A percentile compares a stretch with the other conserved stretches of the same genome.
These are phyloP conservation scores for Heliothis virescens DNA, from an alignment of 1,140 invertebrate genomes.

Conservation along the genomic window DNA sequence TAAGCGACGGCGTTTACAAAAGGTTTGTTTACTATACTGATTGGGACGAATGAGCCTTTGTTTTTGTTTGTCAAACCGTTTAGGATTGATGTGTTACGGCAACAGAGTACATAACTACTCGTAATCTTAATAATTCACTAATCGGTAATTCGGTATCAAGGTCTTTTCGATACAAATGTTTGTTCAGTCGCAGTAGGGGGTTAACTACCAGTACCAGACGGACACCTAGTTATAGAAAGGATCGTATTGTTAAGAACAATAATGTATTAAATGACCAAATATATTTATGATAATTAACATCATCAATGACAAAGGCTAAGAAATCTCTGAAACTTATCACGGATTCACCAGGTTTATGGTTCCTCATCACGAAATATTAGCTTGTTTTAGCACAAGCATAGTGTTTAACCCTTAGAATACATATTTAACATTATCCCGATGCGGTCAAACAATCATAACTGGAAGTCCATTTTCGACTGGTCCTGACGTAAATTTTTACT, in stretches of 20 bases:
- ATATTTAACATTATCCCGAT: too few species aligned
- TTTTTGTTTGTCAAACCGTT: constrained; percentile 33
- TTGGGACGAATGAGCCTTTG: constrained; percentile 30
- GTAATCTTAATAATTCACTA: neutral
- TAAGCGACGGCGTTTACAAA: constrained; percentile 13
- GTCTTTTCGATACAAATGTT: neutral
- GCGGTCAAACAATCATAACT: too few species aligned
- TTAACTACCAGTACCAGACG: neutral
- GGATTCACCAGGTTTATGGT: too few species aligned
- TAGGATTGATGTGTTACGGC: constrained; percentile 9
- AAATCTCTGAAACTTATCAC: too few species aligned
- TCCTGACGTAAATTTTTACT: neutral
- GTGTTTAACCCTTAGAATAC: too few species aligned
- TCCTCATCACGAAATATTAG: too few species aligned
- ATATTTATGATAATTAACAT: too few species aligned
- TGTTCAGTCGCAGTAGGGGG: neutral
- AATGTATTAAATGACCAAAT: too few species aligned
- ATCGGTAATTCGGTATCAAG: neutral
- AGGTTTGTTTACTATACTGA: constrained; percentile 21
- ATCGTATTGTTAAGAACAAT: neutral
- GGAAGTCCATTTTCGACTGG: too few species aligned
- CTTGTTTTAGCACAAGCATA: too few species aligned
- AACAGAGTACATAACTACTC: neutral
- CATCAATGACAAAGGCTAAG: too few species aligned
- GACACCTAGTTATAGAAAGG: neutral